Evolutionary conservation across 2,113 vertebrate genomes (phyloP).

Genomic region (Chaetops frenatus): DNA sequence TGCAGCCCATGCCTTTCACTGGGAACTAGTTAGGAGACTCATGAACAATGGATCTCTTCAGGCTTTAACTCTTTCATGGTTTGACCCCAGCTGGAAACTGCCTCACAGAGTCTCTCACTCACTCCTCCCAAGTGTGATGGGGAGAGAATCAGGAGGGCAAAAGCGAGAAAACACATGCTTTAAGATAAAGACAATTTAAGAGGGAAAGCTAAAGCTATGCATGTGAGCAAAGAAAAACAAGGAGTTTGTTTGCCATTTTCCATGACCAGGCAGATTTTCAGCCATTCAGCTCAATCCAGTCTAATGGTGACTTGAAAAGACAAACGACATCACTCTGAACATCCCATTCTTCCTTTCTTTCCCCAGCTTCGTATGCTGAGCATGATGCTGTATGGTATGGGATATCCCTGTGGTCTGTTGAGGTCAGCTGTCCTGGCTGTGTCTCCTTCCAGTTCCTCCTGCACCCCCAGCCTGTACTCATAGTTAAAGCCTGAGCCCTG

Average conservation of each 20-base stretch:
- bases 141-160: background rate
- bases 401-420: background rate
- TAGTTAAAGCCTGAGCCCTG: background rate
- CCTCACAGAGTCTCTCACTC: background rate
- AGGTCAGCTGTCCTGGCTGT: background rate
- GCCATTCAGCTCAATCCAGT: background rate
- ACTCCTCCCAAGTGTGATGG: background rate
- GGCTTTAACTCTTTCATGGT: background rate
- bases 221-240: background rate
- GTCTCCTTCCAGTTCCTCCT: background rate
- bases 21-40: background rate
- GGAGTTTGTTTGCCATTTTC: background rate
- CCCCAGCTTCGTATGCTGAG: background rate
- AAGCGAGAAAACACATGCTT: background rate
- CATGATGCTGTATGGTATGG: accelerated
- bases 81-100: background rate
- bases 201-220: background rate
- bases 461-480: background rate
- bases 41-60: background rate
- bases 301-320: background rate
- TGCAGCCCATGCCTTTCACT: background rate
- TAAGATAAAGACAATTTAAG: background rate
- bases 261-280: background rate
- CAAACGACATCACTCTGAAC: background rate
- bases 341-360: background rate